Evolutionary conservation across 1,140 invertebrate species (phyloP).

Genomic region (Papilio glaucus): DNA sequence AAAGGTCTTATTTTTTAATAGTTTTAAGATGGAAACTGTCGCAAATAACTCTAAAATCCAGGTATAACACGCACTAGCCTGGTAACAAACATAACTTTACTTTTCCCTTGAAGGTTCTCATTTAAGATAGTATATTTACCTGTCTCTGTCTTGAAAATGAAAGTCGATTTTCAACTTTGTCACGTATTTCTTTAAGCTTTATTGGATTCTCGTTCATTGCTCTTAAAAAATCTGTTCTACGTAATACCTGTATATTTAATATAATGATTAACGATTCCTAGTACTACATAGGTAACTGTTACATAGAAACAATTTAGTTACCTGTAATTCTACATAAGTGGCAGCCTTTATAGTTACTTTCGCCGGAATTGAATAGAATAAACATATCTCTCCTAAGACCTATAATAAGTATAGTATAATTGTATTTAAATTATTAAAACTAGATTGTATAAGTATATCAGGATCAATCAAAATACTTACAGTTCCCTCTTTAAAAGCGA

Average conservation of each 20-base stretch:
- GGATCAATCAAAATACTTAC: constrained; percentile 51
- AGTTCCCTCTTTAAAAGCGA: constrained; percentile 77
- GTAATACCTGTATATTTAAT: constrained; percentile 59
- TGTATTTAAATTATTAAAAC: no score
- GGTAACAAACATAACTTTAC: no score
- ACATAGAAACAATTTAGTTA: constrained; percentile 38
- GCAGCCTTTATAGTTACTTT: constrained; percentile 78
- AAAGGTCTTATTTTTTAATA: not conserved
- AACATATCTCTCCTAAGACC: constrained; percentile 74
- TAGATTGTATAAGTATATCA: no score
- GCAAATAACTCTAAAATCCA: no score
- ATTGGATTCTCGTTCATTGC: constrained; percentile 65
- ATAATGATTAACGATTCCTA: constrained; percentile 5
- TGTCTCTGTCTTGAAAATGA: constrained; percentile 52
- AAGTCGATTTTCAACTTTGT: constrained; percentile 58
- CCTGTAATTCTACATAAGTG: constrained; percentile 77
- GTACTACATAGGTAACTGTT: no score
- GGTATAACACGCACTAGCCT: no score
- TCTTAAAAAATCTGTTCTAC: constrained; percentile 71
- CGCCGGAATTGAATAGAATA: constrained; percentile 76
- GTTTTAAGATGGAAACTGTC: constrained; percentile 25
- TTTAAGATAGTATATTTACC: constrained; percentile 47
- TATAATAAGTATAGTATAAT: constrained; percentile 36
- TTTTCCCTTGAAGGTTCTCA: no score
- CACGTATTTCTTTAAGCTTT: constrained; percentile 57